phyloP scores from a whole-genome alignment of 2,113 vertebrate species.

The Sminthopsis crassicaudata region DNA sequence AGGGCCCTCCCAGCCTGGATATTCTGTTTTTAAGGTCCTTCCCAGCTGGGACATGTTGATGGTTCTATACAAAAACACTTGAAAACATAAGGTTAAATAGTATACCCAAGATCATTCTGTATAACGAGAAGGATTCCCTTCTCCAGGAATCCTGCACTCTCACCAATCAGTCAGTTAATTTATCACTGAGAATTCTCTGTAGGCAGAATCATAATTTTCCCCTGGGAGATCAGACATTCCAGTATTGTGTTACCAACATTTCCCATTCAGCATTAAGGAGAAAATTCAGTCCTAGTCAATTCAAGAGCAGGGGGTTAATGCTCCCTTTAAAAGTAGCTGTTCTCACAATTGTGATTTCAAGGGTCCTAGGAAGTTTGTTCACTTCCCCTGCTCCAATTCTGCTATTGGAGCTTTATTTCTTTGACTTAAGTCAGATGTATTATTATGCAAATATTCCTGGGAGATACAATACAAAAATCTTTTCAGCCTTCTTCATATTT shows the following conservation, averaged over 20 bases:
- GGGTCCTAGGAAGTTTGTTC: background rate
- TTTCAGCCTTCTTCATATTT: background rate
- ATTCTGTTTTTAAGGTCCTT: too few species aligned
- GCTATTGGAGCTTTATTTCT: slow-evolving; percentile 35
- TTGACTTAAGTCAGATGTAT: slow-evolving; percentile 55
- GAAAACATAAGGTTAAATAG: slow-evolving; percentile 51
- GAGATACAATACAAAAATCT: slow-evolving; percentile 21
- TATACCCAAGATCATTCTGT: slow-evolving; percentile 60
- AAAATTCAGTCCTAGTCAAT: background rate
- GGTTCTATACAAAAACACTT: slow-evolving; percentile 60
- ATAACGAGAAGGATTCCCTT: slow-evolving; percentile 50
- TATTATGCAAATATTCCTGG: slow-evolving; percentile 38
- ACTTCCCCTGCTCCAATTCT: background rate
- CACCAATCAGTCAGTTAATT: slow-evolving; percentile 10
- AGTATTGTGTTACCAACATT: background rate
- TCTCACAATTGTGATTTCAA: slow-evolving; percentile 22
- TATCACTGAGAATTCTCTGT: background rate
- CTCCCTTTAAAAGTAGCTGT: background rate
- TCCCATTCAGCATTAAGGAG: background rate
- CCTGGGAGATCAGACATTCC: background rate
- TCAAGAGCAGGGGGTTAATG: background rate
- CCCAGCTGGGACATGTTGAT: slow-evolving; percentile 33
- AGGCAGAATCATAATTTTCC: slow-evolving; percentile 24
- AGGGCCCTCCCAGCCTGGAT: too few species aligned
- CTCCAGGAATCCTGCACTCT: background rate